Evolutionary conservation across 2,888 invertebrate species (phyloP), one percentile per base, ranked within the genome.

Genomic region (Helleia helle): DNA sequence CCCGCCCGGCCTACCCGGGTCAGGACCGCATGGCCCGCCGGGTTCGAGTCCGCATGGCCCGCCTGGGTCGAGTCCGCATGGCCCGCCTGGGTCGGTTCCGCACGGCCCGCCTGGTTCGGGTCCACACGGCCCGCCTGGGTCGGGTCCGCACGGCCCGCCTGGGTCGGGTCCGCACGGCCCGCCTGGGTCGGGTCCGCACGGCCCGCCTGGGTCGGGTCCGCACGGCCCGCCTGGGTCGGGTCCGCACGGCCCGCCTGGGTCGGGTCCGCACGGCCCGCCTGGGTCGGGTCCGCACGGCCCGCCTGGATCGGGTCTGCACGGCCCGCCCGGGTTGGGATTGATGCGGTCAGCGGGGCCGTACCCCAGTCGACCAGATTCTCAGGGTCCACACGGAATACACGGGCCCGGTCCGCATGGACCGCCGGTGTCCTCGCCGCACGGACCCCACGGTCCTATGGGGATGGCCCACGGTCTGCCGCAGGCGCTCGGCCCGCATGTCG

Each of bases 71-170:
- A 40, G 41, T 52, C 45, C 52, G 5, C 52, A 29, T n/a, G 37
- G 27, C 9, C 36, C 22, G 12, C 38, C 34, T 40, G 5, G 36
- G n/a, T 15, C 37, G 66, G 40, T 41, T 52, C 45, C 47, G 29
- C 61, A 58, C 45, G 36, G 46, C 42, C n/a, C 27, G 48, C 12
- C 43, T 51, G 17, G 2, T 41, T 48, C 44, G 46, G 45, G 61
- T 65, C 28, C 47, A 29, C 61, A 58, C 45, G 36, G 46, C 42
- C n/a, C 27, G 48, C 12, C 43, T 51, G 17, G 2, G 41, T 48
- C 44, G 46, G 45, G 61, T 65, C 28, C 34, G n/a, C 27, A 27
- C 11, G 13, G 22, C n/a, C 30, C 30, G 2, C 30, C 29, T 1
- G 39, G 17, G 3, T 30, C 40, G n/a, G 22, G 24, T 4, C 28